Evolutionary conservation across 2,888 invertebrate genomes (phyloP).

Genomic region (Drosophila anomalata): DNA sequence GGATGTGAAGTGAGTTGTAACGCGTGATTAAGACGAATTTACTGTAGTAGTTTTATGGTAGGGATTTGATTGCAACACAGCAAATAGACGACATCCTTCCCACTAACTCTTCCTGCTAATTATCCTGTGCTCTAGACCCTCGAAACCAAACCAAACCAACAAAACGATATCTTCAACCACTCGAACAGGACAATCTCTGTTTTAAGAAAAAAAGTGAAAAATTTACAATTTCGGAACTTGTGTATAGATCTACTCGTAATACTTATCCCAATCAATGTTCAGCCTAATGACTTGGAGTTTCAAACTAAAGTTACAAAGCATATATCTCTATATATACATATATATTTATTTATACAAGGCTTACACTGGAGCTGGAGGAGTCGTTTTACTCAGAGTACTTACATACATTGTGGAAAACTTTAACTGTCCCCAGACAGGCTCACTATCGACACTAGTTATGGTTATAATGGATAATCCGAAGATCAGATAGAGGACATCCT

Average conservation of each 20-base stretch:
- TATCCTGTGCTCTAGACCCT: not conserved
- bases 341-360: conserved; percentile 30
- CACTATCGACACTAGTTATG: conserved; percentile 20
- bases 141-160: not conserved
- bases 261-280: conserved; percentile 42
- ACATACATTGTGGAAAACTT: conserved; percentile 20
- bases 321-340: conserved; percentile 18
- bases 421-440: conserved; percentile 28
- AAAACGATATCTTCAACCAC: conserved; percentile 13
- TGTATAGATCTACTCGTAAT: conserved; percentile 37
- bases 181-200: conserved; percentile 69
- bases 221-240: conserved; percentile 40
- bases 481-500: not conserved
- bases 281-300: conserved; percentile 67
- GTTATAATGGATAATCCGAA: conserved; percentile 17
- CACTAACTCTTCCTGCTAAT: conserved; percentile 17
- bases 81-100: conserved; percentile 30
- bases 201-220: conserved; percentile 49
- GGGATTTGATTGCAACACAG: conserved; percentile 44
- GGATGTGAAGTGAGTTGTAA: conserved; percentile 40
- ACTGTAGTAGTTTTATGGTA: conserved; percentile 67
- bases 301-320: conserved; percentile 55
- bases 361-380: conserved; percentile 22
- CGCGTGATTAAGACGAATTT: conserved; percentile 76
- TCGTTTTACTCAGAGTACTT: conserved; percentile 27